A percentile compares a stretch with the other conserved stretches of the same genome.
Evolutionary conservation across 2,888 invertebrate genomes (phyloP).

Genomic region (Odontocolon sp.): DNA sequence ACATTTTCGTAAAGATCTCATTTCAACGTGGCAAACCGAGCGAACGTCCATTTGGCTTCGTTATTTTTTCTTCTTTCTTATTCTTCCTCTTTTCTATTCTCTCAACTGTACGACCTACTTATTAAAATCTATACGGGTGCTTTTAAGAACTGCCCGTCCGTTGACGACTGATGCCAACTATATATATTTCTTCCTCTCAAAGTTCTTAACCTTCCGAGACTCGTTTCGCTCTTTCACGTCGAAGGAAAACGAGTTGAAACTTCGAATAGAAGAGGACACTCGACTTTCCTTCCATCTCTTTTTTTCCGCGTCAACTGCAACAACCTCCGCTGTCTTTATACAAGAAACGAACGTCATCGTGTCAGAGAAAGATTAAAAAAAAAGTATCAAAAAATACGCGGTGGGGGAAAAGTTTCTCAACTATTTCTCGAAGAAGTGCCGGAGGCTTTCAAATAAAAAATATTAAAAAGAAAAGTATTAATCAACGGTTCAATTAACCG

Average conservation of each 20-base stretch:
- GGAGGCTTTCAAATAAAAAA: too few relatives aligned
- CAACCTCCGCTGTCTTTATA: slow-evolving; percentile 10
- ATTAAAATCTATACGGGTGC: slow-evolving; percentile 52
- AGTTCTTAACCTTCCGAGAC: neutral
- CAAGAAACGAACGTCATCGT: too few relatives aligned
- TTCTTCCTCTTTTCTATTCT: slow-evolving; percentile 34
- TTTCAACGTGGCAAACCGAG: slow-evolving; percentile 39
- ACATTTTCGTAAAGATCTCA: slow-evolving; percentile 21
- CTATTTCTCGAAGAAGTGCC: too few relatives aligned
- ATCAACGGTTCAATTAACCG: too few relatives aligned
- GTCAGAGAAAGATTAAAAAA: too few relatives aligned
- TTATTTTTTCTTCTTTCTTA: neutral
- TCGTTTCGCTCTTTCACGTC: neutral
- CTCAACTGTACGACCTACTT: slow-evolving; percentile 58
- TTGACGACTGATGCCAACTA: neutral
- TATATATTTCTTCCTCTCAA: neutral
- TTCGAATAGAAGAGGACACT: slow-evolving; percentile 28
- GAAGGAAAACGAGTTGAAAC: slow-evolving; percentile 4
- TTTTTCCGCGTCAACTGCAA: slow-evolving; percentile 28
- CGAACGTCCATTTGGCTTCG: neutral
- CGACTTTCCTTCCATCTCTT: slow-evolving; percentile 27
- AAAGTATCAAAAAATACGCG: too few relatives aligned
- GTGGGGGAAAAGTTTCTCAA: too few relatives aligned
- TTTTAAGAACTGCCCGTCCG: slow-evolving; percentile 46
- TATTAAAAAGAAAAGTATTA: too few relatives aligned